Evolutionary conservation across 2,797 vertebrate genomes (phyloP).

Genomic region (Fratercula arctica): DNA sequence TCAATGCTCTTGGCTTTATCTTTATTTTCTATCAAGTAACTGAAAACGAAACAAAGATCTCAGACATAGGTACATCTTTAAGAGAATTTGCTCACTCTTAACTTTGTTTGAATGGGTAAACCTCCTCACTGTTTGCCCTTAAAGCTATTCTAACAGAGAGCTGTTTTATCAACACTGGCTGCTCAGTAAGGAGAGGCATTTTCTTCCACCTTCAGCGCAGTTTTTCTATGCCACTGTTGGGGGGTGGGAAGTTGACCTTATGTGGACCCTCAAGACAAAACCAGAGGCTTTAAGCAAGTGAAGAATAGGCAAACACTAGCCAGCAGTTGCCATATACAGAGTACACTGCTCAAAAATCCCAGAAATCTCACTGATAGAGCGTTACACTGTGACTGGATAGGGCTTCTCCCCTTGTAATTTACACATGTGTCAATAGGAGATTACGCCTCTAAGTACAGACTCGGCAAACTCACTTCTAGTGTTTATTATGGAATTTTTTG

Average conservation of each 20-base stretch:
- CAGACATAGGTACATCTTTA: constrained; percentile 63
- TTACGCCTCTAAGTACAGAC: constrained; percentile 45
- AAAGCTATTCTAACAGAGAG: constrained; percentile 67
- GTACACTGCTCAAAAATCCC: constrained; percentile 56
- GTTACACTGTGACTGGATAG: constrained; percentile 18
- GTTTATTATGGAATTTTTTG: constrained; percentile 15
- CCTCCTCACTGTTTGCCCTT: constrained; percentile 66
- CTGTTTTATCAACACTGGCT: constrained; percentile 65
- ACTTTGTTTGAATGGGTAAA: constrained; percentile 69
- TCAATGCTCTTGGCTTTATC: constrained; percentile 44
- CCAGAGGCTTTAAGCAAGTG: constrained; percentile 54
- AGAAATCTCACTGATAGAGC: constrained; percentile 57
- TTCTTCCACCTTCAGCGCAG: constrained; percentile 52
- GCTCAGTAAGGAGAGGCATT: constrained; percentile 51
- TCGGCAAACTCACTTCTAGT: constrained; percentile 37
- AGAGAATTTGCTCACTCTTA: constrained; percentile 66
- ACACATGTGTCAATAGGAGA: constrained; percentile 60
- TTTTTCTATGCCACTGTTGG: constrained; percentile 57
- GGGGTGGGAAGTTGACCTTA: constrained; percentile 72
- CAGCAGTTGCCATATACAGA: constrained; percentile 71
- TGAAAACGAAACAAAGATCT: constrained; percentile 49
- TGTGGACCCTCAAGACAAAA: constrained; percentile 69
- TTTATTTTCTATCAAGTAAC: constrained; percentile 55
- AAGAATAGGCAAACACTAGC: constrained; percentile 69
- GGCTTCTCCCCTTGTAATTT: constrained; percentile 42